Evolutionary conservation across 30 jellyfish, hydroid and myxozoan genomes (phyloP).

Genomic region (Sanderia malayensis): DNA sequence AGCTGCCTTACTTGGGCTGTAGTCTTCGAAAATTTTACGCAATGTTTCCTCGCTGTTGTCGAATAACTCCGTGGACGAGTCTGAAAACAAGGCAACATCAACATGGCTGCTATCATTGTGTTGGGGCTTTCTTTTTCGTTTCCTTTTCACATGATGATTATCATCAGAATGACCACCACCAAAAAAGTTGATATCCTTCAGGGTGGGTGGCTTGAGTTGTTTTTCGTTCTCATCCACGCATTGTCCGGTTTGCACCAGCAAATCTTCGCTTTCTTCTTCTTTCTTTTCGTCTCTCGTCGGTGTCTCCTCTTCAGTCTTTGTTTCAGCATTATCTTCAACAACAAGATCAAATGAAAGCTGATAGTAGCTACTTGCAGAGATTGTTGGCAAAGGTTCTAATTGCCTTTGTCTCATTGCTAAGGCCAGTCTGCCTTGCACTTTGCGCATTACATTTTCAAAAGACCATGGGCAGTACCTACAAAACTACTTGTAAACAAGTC

Average conservation of each 20-base stretch:
- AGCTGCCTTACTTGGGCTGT: conserved; percentile 15
- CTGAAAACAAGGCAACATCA: conserved; percentile 10
- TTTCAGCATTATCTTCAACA: conserved; percentile 9
- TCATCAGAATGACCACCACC: conserved; percentile 10
- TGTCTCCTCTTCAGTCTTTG: background rate
- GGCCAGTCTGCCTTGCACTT: too few relatives aligned
- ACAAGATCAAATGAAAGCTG: background rate
- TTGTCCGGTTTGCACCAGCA: background rate
- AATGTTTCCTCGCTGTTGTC: conserved; percentile 55
- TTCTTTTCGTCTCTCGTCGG: background rate
- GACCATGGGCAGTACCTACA: too few relatives aligned
- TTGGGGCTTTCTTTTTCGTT: background rate
- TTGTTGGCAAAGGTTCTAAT: too few relatives aligned
- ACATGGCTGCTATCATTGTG: background rate
- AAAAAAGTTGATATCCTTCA: conserved; percentile 49
- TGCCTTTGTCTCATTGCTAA: too few relatives aligned
- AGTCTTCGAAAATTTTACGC: conserved; percentile 30
- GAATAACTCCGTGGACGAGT: conserved; percentile 32
- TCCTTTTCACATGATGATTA: conserved; percentile 4
- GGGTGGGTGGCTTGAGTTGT: conserved; percentile 51
- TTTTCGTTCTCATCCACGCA: conserved; percentile 3
- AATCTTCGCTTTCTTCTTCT: background rate
- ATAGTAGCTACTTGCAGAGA: too few relatives aligned
- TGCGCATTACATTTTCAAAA: too few relatives aligned
- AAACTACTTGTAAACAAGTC: too few relatives aligned